Evolutionary conservation across 2,888 invertebrate genomes (phyloP).

Genomic region (Acleris holmiana): DNA sequence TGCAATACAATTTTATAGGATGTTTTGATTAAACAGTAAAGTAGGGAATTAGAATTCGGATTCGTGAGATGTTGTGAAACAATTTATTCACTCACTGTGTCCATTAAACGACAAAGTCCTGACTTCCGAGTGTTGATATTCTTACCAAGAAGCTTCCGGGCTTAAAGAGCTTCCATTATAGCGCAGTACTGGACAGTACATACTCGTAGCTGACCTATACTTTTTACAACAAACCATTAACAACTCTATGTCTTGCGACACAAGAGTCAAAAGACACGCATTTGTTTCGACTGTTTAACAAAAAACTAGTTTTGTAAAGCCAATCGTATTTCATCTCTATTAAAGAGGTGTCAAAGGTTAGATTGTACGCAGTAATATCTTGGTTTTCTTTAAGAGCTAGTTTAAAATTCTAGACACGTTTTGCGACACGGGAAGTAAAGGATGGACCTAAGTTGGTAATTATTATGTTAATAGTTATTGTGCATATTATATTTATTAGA

Average conservation of each 20-base stretch:
- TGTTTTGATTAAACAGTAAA: too few relatives aligned
- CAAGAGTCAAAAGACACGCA: conserved; percentile 5
- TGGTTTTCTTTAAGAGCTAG: conserved; percentile 56
- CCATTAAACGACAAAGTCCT: too few relatives aligned
- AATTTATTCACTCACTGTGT: too few relatives aligned
- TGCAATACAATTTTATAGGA: too few relatives aligned
- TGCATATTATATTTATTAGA: too few relatives aligned
- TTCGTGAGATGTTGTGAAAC: too few relatives aligned
- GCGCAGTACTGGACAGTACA: conserved; percentile 33
- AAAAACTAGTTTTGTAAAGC: too few relatives aligned
- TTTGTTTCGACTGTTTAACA: too few relatives aligned
- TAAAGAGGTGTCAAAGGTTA: not conserved
- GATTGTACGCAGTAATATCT: conserved; percentile 40
- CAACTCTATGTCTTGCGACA: conserved; percentile 37
- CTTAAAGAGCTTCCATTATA: conserved; percentile 59
- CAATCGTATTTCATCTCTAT: not conserved
- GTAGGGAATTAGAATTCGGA: too few relatives aligned
- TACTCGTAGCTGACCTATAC: conserved; percentile 37
- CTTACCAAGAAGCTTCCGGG: conserved; percentile 48
- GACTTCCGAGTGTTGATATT: too few relatives aligned
- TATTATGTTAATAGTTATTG: too few relatives aligned
- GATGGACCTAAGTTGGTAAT: too few relatives aligned
- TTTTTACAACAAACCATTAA: conserved; percentile 35
- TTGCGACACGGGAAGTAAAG: conserved; percentile 62
- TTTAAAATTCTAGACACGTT: conserved; percentile 61